phyloP scores from a whole-genome alignment of 2,113 vertebrate genomes.

The Aythya baeri region DNA sequence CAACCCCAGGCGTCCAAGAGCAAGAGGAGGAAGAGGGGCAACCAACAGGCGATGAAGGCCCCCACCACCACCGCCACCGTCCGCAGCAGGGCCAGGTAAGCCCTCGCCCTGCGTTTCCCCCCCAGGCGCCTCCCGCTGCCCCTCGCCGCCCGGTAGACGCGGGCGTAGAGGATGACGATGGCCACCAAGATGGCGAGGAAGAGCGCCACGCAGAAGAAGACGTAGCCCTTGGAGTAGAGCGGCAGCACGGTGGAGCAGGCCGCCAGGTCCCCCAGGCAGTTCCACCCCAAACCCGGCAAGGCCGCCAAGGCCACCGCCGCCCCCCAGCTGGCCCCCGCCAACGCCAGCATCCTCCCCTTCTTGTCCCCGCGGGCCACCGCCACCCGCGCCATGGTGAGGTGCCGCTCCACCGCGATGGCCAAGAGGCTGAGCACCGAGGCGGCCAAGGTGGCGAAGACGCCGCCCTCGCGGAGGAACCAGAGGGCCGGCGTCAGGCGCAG shows the following conservation, averaged over 20 bases:
- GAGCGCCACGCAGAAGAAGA: slow-evolving; percentile 86
- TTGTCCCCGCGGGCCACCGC: slow-evolving; percentile 82
- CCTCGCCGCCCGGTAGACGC: slow-evolving; percentile 84
- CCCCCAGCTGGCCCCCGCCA: slow-evolving; percentile 86
- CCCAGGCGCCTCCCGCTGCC: slow-evolving; percentile 8
- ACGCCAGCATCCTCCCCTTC: slow-evolving; percentile 80
- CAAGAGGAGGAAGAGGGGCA: slow-evolving; percentile 88
- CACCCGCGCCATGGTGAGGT: slow-evolving; percentile 89
- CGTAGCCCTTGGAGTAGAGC: slow-evolving; percentile 88
- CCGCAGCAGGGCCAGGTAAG: slow-evolving; percentile 81
- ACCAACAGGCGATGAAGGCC: slow-evolving; percentile 89
- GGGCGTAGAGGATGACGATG: slow-evolving; percentile 87
- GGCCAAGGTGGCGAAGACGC: slow-evolving; percentile 87
- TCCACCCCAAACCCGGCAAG: slow-evolving; percentile 88
- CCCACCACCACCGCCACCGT: slow-evolving; percentile 89
- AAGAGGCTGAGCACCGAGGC: slow-evolving; percentile 89
- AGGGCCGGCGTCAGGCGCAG: slow-evolving; percentile 83
- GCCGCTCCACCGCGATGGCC: slow-evolving; percentile 90
- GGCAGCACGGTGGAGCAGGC: slow-evolving; percentile 90
- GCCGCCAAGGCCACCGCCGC: slow-evolving; percentile 82
- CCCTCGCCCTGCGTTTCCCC: no score
- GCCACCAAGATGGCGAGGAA: slow-evolving; percentile 83
- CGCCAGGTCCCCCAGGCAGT: slow-evolving; percentile 82
- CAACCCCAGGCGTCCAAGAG: slow-evolving; percentile 85
- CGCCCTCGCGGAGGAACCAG: slow-evolving; percentile 89